A percentile compares a stretch with the other conserved stretches of the same genome.
These are phyloP conservation scores for Chlorops oryzae DNA, from an alignment of 1,140 invertebrate species.

Conservation along the genomic window DNA sequence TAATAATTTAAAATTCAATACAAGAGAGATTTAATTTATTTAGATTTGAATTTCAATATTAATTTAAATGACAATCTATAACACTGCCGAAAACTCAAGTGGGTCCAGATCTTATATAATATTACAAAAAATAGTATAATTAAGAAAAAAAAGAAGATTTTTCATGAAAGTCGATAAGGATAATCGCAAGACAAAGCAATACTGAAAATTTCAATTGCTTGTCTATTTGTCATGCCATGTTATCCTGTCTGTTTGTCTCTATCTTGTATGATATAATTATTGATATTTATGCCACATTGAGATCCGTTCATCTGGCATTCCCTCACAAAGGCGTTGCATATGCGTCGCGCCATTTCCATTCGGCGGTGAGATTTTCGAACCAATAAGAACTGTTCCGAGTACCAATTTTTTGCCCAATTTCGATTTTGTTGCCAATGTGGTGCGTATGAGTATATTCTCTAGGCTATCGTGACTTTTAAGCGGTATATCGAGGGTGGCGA, in stretches of 20 bases:
- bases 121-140: too few species aligned
- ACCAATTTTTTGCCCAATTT: constrained; percentile 55
- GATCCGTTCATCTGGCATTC: constrained; percentile 28
- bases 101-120: too few species aligned
- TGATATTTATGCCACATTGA: constrained; percentile 37
- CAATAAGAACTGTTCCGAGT: constrained; percentile 32
- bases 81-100: too few species aligned
- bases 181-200: too few species aligned
- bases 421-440: constrained; percentile 37
- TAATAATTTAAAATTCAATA: too few species aligned
- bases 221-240: too few species aligned
- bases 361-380: constrained; percentile 14
- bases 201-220: too few species aligned
- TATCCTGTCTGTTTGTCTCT: not conserved
- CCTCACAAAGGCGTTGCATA: constrained; percentile 24
- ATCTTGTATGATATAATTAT: not conserved
- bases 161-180: too few species aligned
- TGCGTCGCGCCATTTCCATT: constrained; percentile 26
- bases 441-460: constrained; percentile 30
- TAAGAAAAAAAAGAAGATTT: too few species aligned
- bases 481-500: constrained; percentile 40
- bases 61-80: too few species aligned
- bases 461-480: constrained; percentile 28
- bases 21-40: too few species aligned
- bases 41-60: too few species aligned